Evolutionary conservation across 2,888 invertebrate species (phyloP), one percentile per base, ranked within the genome.

Genomic region (Ochlodes sylvanus): DNA sequence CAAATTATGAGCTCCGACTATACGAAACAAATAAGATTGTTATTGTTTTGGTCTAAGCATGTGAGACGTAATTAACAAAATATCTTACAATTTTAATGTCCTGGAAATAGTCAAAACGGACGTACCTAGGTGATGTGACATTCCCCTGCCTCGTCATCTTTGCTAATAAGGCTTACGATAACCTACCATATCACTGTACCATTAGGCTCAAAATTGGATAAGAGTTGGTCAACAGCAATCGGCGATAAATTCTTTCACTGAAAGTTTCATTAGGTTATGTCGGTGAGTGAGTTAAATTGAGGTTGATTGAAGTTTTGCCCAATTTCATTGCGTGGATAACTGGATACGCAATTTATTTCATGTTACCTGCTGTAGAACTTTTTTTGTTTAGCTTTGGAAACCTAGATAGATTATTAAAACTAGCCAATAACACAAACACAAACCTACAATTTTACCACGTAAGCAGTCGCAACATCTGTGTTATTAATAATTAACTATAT

Each of bases 201-300:
- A 7, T 58, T 21, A 21, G 21, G 21, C 5, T 15, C 15, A 60
- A n/a, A 60, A 27, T 60, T 14, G 14, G 42, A 21, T n/a, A 44
- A 27, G 7, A 60, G 14, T 60, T 7, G 14, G 42, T 60, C 14
- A 44, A 27, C 7, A 60, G 14, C 15, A 27, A 27, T 44, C 42
- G n/a, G 7, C n/a, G 21, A 44, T 60, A 60, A 60, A 60, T 60
- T 60, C 58, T 60, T 60, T 60, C 34, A 15, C 58, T 60, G 58
- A 60, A 60, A 60, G 58, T 60, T 60, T 60, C 58, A 60, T 44
- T 60, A 27, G 41, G 21, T 14, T 41, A 42, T 41, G 19, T 44
- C 58, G 42, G n/a, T n/a, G n/a, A n/a, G 44, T 27, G 42, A n/a
- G 42, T 15, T 44, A 15, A n/a, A 44, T 44, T 44, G 42, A 44